Base-by-base conservation (phyloP, 2,113 vertebrate species). In the Myiagra hebetior region DNA sequence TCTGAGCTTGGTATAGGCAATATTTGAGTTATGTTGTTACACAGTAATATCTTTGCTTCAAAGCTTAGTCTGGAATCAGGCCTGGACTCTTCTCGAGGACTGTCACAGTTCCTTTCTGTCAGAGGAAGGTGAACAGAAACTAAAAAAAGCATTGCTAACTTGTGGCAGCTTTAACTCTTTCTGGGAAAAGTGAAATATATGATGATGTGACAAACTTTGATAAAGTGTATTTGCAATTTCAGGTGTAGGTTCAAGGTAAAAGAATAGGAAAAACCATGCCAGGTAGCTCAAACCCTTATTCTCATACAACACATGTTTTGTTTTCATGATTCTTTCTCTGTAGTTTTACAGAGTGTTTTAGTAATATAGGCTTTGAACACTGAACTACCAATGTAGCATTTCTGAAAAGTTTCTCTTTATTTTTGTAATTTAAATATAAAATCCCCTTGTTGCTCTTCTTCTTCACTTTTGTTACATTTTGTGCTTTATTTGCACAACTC, bases 111-210 rank as follows among this genome's bases (percentile, higher is more conserved):
- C n/a, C n/a, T n/a, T n/a, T n/a, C 22, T 12, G 11, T 72, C 11
- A 56, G 39, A 46, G 6, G 84, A 68, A 52, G 15, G 5, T 8
- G 5, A 87, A 85, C 20, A 83, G 41, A 53, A 69, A 41, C 12
- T 7, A 16, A 26, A 64, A 44, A 41, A n/a, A 31, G 0, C 5
- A 41, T n/a, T 2, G 0, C 3, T 52, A 41, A n/a, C 6, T 20
- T 46, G 2, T 10, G 4, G 10, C 46, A 56, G 1, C 7, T 52
- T 82, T 60, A 76, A 75, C 24, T 60, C 17, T 72, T 52, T 79
- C 7, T 63, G 31, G 6, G 13, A 55, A 79, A 75, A 85, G 6
- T 55, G 15, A 75, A 63, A 30, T n/a, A 30, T 16, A 59, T 39
- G 26, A 39, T 28, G 12, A 64, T 30, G 2, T 11, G 6, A 44